Evolutionary conservation across 2,113 vertebrate genomes (phyloP).

Genomic region (pig (Sus scrofa)): DNA sequence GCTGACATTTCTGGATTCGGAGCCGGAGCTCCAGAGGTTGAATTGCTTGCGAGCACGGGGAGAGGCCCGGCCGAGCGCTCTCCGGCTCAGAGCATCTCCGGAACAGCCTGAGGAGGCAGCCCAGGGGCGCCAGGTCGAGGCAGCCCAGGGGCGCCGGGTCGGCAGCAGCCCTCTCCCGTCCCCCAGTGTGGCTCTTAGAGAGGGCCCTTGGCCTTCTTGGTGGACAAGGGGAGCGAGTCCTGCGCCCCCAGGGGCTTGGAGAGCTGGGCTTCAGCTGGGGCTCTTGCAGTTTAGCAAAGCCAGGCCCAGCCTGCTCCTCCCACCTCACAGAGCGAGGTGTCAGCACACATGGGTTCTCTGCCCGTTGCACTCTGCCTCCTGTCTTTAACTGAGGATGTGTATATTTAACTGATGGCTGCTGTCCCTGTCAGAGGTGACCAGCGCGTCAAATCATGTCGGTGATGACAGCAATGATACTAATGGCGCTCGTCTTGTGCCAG

Average conservation of each 20-base stretch:
- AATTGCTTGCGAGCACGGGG: background rate
- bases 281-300: background rate
- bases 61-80: background rate
- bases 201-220: background rate
- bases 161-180: background rate
- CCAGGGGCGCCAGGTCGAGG: background rate
- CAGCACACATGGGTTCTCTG: background rate
- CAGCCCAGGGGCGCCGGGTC: background rate
- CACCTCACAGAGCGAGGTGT: background rate
- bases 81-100: background rate
- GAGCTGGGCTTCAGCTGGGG: background rate
- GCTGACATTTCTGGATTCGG: slow-evolving; percentile 61
- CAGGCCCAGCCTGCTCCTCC: background rate
- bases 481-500: background rate
- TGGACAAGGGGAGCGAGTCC: background rate
- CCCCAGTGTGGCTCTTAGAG: background rate
- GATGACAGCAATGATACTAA: background rate
- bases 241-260: background rate
- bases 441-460: background rate
- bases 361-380: background rate
- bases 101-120: background rate
- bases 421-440: background rate
- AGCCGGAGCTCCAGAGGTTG: slow-evolving; percentile 24
- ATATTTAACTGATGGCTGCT: background rate
- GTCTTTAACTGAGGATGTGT: background rate